Percentiles rank a stretch among this genome's conserved stretches.
These are phyloP conservation scores for Hemitrygon akajei DNA, from an alignment of 2,797 vertebrate genomes.

Conservation along the genomic window DNA sequence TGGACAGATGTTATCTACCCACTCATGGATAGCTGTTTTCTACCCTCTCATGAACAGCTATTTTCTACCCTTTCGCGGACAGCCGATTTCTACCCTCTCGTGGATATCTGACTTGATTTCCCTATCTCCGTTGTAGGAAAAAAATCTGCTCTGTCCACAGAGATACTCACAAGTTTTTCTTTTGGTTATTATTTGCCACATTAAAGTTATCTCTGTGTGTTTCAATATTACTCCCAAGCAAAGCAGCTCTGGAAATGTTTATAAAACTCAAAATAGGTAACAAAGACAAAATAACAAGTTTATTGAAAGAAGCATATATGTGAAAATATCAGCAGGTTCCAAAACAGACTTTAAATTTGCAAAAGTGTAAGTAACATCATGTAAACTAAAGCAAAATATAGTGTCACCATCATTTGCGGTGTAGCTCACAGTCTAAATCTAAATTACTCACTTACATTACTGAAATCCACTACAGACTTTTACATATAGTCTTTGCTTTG, in stretches of 20 bases:
- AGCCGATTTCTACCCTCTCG: too few relatives aligned
- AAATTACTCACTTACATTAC: too few relatives aligned
- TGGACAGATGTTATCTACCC: too few relatives aligned
- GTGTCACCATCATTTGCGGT: neutral
- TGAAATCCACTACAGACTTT: neutral
- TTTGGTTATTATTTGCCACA: neutral
- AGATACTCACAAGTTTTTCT: neutral
- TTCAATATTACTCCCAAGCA: neutral
- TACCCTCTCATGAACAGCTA: too few relatives aligned
- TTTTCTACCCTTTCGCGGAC: too few relatives aligned
- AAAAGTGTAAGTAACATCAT: neutral
- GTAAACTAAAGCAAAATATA: neutral
- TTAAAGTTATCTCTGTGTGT: neutral
- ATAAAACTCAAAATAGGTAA: neutral
- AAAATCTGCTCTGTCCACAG: neutral
- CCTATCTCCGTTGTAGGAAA: neutral
- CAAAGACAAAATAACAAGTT: neutral
- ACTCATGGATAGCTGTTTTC: too few relatives aligned
- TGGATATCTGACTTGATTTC: neutral
- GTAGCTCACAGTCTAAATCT: neutral
- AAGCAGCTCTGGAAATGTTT: neutral
- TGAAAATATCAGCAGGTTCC: neutral
- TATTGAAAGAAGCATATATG: neutral
- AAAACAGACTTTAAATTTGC: slow-evolving; percentile 2
- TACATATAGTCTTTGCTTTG: neutral